Evolutionary conservation across 2,888 invertebrate genomes (phyloP), one percentile per base, ranked within the genome.

Genomic region (Pseudococcus longispinus): DNA sequence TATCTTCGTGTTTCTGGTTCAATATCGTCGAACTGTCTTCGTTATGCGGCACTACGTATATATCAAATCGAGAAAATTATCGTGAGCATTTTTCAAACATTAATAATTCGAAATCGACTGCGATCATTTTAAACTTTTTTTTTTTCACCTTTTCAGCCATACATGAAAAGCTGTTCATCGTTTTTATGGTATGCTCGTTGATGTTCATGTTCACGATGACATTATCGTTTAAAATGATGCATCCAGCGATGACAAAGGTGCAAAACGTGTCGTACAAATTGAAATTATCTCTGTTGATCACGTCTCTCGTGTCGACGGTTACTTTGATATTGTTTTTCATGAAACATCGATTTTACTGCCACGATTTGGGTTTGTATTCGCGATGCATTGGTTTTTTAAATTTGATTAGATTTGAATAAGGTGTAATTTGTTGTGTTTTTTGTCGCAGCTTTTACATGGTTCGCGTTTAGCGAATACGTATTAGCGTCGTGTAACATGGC

Each of bases 1-100:
- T 95, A 87, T 93, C 93, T 89, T 91, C 94, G 55, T 95, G 95
- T 89, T 96, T 95, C 90, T 95, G 96, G 94, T 92, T 97, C 89
- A 96, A 96, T 91, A 93, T 95, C 89, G 92, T 95, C 89, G 97
- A 97, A 92, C 93, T 97, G 89, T 94, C 94, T 88, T 94, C 96
- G 85, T 92, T 97, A n/a, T 95, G 96, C 88, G 97, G 97, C 87
- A 97, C 97, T 60, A 97, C 97, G 20, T 97, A 97, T 91, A 95
- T 98, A 90, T 97, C 97, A 88, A 98, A 98, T 92, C 94, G 95
- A 90, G 97, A 98, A 92, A 97, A 98, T 91, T 98, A 97, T 92
- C 96, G 97, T 97, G 92, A 95, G 96, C 94, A 89, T 83, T 37
- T 32, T 87, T 88, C 85, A 37, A 37, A 8, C 37, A 37, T 37